Evolutionary conservation across 1,140 invertebrate species (phyloP).

Genomic region (Drosophila orosa): DNA sequence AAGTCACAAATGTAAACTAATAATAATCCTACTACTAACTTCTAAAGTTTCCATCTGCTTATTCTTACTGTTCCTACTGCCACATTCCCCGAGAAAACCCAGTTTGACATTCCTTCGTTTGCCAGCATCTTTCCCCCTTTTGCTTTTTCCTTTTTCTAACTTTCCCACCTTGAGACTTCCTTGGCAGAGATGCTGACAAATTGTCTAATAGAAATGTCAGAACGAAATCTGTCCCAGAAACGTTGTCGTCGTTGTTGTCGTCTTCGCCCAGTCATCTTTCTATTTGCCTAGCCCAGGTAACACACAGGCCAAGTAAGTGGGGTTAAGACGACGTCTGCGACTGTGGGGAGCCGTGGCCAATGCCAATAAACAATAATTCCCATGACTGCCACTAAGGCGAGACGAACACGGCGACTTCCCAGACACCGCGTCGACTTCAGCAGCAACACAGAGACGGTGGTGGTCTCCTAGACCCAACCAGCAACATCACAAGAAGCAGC

Average conservation of each 20-base stretch:
- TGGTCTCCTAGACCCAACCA: slow-evolving; percentile 48
- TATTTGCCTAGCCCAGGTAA: slow-evolving; percentile 46
- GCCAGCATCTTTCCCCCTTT: background rate
- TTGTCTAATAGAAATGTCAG: slow-evolving; percentile 56
- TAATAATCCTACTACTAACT: background rate
- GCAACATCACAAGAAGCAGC: slow-evolving; percentile 23
- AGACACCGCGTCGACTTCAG: slow-evolving; percentile 68
- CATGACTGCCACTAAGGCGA: slow-evolving; percentile 78
- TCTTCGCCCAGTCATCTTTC: slow-evolving; percentile 40
- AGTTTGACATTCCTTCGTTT: slow-evolving; percentile 14
- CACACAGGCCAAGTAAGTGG: slow-evolving; percentile 11
- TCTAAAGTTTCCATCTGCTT: background rate
- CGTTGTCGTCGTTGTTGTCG: slow-evolving; percentile 38
- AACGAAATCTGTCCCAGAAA: slow-evolving; percentile 57
- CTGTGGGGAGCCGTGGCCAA: slow-evolving; percentile 71
- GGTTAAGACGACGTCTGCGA: slow-evolving; percentile 46
- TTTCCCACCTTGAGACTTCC: slow-evolving; percentile 42
- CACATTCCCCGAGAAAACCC: background rate
- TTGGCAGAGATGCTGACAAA: slow-evolving; percentile 26
- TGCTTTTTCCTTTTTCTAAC: background rate
- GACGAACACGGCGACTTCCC: slow-evolving; percentile 73
- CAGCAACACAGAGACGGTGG: slow-evolving; percentile 40
- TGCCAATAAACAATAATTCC: slow-evolving; percentile 83
- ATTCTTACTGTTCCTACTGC: background rate
- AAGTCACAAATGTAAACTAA: background rate